Base-by-base conservation (phyloP, 2,797 vertebrate genomes). In the Phoxinus dragarum region DNA sequence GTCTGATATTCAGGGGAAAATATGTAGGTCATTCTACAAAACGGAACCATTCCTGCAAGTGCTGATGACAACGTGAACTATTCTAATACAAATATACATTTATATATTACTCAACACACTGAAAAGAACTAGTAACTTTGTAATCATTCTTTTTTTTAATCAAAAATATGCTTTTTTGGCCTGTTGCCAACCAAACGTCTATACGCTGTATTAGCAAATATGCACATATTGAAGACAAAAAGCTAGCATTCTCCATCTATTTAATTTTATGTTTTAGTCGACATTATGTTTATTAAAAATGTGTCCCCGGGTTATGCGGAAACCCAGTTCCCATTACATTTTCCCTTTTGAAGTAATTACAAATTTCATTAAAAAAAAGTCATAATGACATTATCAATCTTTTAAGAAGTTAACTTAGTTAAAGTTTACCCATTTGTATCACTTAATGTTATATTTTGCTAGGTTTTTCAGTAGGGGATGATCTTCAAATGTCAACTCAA, bases 1-100 rank as follows among this genome's bases (percentile, higher is more conserved):
- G 71, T 67, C 77, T 52, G 44, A 79, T 77, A 78, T 44, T 23
- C 66, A 66, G 59, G 31, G 69, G 49, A 21, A 81, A 79, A 81
- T 44, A 67, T 80, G 75, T 52, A 54, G 38, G 21, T 79, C 66
- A 72, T 31, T 71, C 5, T 59, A 69, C 38, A 69, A 81, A 68
- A 47, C 19, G 11, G 31, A 67, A 80, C 78, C 40, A 49, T 80
- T 34, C 31, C 3, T 49, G 61, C 21, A 4, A 79, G 38, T 64
- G 44, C 74, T 56, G 80, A 42, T 44, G 19, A 72, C 12, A 59
- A 40, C n/a, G 40, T 40, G 6, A 77, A 77, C 36, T 40, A 27
- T 40, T 38, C 12, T 59, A 40, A 76, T 76, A n/a, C 23, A 76
- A 76, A 76, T 76, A 76, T 76, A 59, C 74, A 40, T n/a, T 40